Conservation (phyloP, 2,113 vertebrate genomes). For the Muntiacus reevesi region DNA sequence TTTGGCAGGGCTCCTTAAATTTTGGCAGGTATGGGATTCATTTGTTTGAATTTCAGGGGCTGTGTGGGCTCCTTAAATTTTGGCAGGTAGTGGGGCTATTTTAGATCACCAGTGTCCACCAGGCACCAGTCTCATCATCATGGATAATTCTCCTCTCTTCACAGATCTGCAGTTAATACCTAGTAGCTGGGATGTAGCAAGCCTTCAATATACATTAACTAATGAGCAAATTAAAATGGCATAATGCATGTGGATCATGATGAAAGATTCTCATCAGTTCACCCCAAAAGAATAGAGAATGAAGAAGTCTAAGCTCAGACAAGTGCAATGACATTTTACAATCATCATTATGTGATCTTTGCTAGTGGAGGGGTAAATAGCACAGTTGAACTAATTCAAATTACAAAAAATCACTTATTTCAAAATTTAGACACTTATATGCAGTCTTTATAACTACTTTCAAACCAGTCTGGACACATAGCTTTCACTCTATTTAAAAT, state of each 20-base stretch:
- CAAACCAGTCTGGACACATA: background rate
- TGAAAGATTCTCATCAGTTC: background rate
- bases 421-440: background rate
- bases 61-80: background rate
- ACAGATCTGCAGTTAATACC: background rate
- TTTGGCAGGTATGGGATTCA: background rate
- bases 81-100: background rate
- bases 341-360: background rate
- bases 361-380: background rate
- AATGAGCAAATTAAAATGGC: background rate
- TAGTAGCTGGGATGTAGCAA: background rate
- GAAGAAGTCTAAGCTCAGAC: background rate
- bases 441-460: background rate
- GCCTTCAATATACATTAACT: background rate
- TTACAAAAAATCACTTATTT: conserved; percentile 34
- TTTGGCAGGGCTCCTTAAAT: background rate
- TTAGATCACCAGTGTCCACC: background rate
- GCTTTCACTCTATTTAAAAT: conserved; percentile 52
- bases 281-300: background rate
- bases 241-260: background rate
- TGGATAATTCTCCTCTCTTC: background rate
- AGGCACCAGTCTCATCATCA: background rate
- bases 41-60: background rate
- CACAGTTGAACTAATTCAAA: background rate
- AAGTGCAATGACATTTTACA: background rate